A percentile compares a stretch with the other conserved stretches of the same genome.
Conservation (phyloP, 2,113 vertebrate genomes). For the Lophochroa leadbeateri region DNA sequence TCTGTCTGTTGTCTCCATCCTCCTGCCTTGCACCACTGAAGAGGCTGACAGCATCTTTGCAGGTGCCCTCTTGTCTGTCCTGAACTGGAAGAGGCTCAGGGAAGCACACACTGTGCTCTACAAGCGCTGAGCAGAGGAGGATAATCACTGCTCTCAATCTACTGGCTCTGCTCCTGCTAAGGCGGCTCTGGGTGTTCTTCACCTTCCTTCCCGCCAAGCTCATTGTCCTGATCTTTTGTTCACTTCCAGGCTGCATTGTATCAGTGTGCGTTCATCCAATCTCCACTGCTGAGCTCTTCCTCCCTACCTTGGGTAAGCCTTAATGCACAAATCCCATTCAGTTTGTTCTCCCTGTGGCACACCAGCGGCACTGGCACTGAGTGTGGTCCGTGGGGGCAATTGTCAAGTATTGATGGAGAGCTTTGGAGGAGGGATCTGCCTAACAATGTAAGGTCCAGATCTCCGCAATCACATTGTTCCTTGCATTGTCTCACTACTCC, state of each 20-base stretch:
- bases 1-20: not conserved
- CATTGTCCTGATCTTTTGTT: not conserved
- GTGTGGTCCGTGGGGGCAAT: rapidly evolving
- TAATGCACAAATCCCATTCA: rapidly evolving
- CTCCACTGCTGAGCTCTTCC: not conserved
- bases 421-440: not conserved
- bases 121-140: rapidly evolving
- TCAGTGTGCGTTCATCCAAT: rapidly evolving
- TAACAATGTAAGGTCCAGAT: not conserved
- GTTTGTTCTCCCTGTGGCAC: not conserved
- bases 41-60: not conserved
- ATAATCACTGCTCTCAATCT: not conserved
- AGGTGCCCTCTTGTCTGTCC: rapidly evolving
- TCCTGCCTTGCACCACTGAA: rapidly evolving
- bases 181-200: not conserved
- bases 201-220: not conserved
- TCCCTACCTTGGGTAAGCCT: not conserved
- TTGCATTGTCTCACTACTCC: conserved; percentile 32
- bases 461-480: conserved; percentile 49
- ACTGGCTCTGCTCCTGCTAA: not conserved
- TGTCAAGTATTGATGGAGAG: not conserved
- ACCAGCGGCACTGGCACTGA: rapidly evolving
- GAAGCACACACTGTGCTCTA: rapidly evolving
- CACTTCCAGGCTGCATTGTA: not conserved
- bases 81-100: not conserved